Base-by-base conservation (phyloP, 2,797 vertebrate species). In the Sebastolobus altivelis region DNA sequence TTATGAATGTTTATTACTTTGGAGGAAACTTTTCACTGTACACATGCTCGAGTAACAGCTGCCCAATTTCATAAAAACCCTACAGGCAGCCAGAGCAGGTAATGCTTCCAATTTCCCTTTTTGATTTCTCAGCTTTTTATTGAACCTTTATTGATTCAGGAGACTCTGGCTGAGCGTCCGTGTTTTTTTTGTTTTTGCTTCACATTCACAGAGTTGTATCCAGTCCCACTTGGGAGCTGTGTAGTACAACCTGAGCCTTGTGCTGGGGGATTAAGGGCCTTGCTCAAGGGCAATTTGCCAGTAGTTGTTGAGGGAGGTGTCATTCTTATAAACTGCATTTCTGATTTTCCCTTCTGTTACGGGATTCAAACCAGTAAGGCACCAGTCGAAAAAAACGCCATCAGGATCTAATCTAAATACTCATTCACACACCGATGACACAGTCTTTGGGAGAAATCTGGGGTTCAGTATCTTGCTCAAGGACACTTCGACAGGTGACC, bases 1-100 rank as follows among this genome's bases (percentile, higher is more conserved):
- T 52, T 37, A 20, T 66, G 60, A 61, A 70, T 67, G 55, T 88
- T 79, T 70, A 74, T 60, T 27, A 73, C 59, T 72, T 59, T 25
- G 31, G 61, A 63, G 43, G 6, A 74, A 79, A 81, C 63, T 69
- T 83, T 70, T 59, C n/a, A 40, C n/a, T 6, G 3, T 25, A 1
- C 43, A 54, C 11, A 3, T 31, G 25, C 18, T 6, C 3, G 0
- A 25, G n/a, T 38, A 54, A 33, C 54, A 8, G 62, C 18, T 13
- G 12, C 49, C 72, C 12, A 29, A 18, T 46, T 46, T 46, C 43
- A 46, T 46, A 46, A 18, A 74, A 55, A 35, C 2, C 18, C 55
- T 5, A 1, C 58, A 68, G 16, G 35, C 31, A 78, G n/a, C 3
- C 7, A 2, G 27, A 18, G 13, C n/a, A 20, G 56, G 62, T 4